Evolutionary conservation across 2,113 vertebrate species (phyloP), one percentile per base, ranked within the genome.

Genomic region (Cyrtonyx montezumae): DNA sequence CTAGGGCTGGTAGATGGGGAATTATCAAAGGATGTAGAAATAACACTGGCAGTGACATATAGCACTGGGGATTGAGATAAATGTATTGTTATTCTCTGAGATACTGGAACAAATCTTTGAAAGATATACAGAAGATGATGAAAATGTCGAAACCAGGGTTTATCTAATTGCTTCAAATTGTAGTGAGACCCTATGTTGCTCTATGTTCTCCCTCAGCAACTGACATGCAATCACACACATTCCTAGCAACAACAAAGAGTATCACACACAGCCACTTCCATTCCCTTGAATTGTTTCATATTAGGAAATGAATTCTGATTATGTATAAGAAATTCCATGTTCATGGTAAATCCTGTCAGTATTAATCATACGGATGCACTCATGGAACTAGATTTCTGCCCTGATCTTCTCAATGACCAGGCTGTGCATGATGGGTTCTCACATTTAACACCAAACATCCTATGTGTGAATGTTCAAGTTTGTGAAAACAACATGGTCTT

Each of bases 11-110:
- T 62, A 84, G 62, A 81, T 77, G 79, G 91, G 0, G 1, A 92
- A 91, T 93, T 94, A 93, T 95, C 84, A 92, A 91, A 94, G 73
- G 66, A 59, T 58, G 13, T 80, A 82, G 79, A 90, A 69, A 95
- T 94, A 93, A 79, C 55, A 36, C 75, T 94, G 78, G 80, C 86
- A 81, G 58, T 32, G 15, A 26, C 36, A 42, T 46, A 63, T 53
- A 78, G 34, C 61, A 83, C 59, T 42, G 78, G 43, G 73, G 82
- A 90, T 68, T 81, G 86, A 95, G 93, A 95, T 95, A 94, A 94
- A 96, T 79, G 45, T 34, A 28, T 69, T 67, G 59, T 67, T 84
- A 53, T 32, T 88, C 63, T 88, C 62, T 67, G 89, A 89, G 84
- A 63, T 92, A 91, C 68, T 59, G 55, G 55, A 91, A 90, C 34